phyloP scores from a whole-genome alignment of 2,113 vertebrate species.

The Calyptommatus sinebrachiatus region DNA sequence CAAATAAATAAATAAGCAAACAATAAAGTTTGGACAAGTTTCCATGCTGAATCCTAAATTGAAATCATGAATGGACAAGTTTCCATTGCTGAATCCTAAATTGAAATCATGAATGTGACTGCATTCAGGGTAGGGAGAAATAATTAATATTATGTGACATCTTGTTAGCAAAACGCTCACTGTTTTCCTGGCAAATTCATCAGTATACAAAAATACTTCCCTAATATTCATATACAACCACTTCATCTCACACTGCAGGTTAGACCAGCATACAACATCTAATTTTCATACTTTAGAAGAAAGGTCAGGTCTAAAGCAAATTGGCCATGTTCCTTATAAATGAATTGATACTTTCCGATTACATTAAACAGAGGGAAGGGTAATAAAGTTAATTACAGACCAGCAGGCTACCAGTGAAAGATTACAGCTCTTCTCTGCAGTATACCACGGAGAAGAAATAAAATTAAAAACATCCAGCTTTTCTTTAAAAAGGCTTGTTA shows the following conservation, averaged over 20 bases:
- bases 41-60: not conserved
- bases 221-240: not conserved
- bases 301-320: slow-evolving; percentile 11
- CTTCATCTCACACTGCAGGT: not conserved
- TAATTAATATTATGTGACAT: not conserved
- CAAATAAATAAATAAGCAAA: too few species aligned
- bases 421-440: slow-evolving; percentile 39
- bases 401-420: slow-evolving; percentile 46
- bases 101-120: not conserved
- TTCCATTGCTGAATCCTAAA: not conserved
- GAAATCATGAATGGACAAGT: not conserved
- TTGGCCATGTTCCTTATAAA: slow-evolving; percentile 34
- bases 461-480: not conserved
- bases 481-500: slow-evolving; percentile 19
- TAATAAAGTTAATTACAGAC: slow-evolving; percentile 49
- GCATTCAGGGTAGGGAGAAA: not conserved
- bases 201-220: not conserved
- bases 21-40: too few species aligned
- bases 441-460: slow-evolving; percentile 19
- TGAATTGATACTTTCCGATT: slow-evolving; percentile 50
- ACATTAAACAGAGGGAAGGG: slow-evolving; percentile 23
- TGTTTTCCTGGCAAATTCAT: not conserved
- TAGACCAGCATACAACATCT: slow-evolving; percentile 30
- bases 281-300: slow-evolving; percentile 20
- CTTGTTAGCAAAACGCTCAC: not conserved